Evolutionary conservation across 2,888 invertebrate genomes (phyloP).

Genomic region (Lithophane ornitopus): DNA sequence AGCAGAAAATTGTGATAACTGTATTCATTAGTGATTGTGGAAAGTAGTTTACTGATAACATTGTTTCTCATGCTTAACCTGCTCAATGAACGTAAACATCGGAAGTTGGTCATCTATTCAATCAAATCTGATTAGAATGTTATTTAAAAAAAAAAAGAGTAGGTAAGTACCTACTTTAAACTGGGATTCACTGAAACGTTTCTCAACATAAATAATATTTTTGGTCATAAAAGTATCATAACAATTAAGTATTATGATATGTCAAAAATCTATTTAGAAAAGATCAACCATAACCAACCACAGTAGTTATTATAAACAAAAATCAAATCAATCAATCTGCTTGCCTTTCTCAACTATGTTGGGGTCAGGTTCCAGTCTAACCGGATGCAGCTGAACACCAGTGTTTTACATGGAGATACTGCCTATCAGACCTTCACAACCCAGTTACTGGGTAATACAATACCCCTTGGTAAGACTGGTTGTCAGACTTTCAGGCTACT

Average conservation of each 20-base stretch:
- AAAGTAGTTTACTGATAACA: slow-evolving; percentile 34
- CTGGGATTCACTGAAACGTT: background rate
- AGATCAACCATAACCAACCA: slow-evolving; percentile 30
- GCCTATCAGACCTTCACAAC: too few relatives aligned
- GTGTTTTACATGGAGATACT: too few relatives aligned
- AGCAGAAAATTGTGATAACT: background rate
- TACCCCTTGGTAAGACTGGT: too few relatives aligned
- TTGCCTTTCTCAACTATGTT: too few relatives aligned
- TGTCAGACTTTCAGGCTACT: too few relatives aligned
- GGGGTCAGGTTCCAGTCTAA: too few relatives aligned
- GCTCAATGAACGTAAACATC: slow-evolving; percentile 26
- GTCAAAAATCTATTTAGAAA: slow-evolving; percentile 2
- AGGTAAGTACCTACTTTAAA: too few relatives aligned
- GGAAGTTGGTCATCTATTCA: slow-evolving; percentile 17
- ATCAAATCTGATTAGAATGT: background rate
- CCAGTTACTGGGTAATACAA: too few relatives aligned
- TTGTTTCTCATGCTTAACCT: slow-evolving; percentile 21
- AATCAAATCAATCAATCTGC: too few relatives aligned
- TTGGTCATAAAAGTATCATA: background rate
- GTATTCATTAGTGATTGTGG: slow-evolving; percentile 6
- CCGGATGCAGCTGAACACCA: too few relatives aligned
- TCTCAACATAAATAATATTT: too few relatives aligned
- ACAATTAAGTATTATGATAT: background rate
- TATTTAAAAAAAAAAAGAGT: background rate
- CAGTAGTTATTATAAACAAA: slow-evolving; percentile 19